Conservation (phyloP, 2,888 invertebrate genomes). For the Flexamia atlantica region DNA sequence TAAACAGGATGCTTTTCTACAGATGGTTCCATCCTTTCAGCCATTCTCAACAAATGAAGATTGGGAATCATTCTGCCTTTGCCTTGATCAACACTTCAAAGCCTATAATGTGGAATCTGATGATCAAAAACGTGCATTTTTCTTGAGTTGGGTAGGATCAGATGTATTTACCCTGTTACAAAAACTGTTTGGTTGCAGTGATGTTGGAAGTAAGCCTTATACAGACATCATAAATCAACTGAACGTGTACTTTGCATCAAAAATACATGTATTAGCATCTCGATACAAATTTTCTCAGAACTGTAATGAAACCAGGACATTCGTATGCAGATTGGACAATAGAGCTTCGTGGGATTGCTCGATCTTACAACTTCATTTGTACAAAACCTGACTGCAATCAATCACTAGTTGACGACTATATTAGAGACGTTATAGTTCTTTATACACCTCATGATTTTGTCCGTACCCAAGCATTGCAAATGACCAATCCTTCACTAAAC, state of each 20-base stretch:
- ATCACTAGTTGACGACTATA: not conserved
- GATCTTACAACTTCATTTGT: no score
- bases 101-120: no score
- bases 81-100: no score
- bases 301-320: no score
- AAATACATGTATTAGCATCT: not conserved
- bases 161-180: not conserved
- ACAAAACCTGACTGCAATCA: not conserved
- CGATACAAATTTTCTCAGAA: not conserved
- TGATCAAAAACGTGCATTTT: no score
- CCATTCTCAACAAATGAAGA: not conserved
- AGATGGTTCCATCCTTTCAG: not conserved
- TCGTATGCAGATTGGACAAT: not conserved
- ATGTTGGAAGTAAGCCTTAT: not conserved
- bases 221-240: not conserved
- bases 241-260: not conserved
- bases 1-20: not conserved
- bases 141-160: not conserved
- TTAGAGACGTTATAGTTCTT: conserved; percentile 2
- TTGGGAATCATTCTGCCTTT: not conserved
- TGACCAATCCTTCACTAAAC: not conserved
- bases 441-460: not conserved
- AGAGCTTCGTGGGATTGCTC: no score
- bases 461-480: not conserved
- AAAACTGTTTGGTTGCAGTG: not conserved